Percentiles rank a stretch among this genome's conserved stretches.
These are phyloP conservation scores for Anoura caudifer DNA, from an alignment of 2,113 vertebrate species.

Conservation along the genomic window DNA sequence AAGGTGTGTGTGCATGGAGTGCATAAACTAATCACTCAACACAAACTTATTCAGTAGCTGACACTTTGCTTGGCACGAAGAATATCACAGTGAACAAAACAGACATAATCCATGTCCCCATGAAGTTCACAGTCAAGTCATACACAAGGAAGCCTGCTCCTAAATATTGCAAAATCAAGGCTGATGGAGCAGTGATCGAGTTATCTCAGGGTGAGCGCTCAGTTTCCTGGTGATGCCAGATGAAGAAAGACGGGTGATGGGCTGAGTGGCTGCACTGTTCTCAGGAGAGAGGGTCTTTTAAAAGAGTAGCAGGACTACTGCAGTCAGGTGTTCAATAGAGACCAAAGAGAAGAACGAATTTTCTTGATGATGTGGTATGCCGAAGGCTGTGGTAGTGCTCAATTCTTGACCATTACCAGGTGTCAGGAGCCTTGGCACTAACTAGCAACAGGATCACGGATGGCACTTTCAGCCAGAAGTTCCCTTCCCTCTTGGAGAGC, in stretches of 20 bases:
- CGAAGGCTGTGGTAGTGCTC: not conserved
- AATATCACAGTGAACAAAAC: not conserved
- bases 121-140: not conserved
- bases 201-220: not conserved
- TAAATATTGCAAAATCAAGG: not conserved
- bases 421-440: not conserved
- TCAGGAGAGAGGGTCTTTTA: not conserved
- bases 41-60: not conserved
- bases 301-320: not conserved
- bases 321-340: not conserved
- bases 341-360: not conserved
- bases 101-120: not conserved
- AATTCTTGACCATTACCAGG: not conserved
- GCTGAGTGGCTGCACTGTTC: not conserved
- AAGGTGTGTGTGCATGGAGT: not conserved
- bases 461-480: not conserved
- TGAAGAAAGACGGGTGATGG: not conserved
- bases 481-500: not conserved
- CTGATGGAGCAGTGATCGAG: not conserved
- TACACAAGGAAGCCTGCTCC: not conserved
- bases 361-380: fast-evolving
- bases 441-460: not conserved
- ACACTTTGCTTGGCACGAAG: not conserved
- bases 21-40: not conserved
- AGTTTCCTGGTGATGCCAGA: not conserved